Conservation (phyloP, 2,113 vertebrate genomes). For the Cebidichthys violaceus region DNA sequence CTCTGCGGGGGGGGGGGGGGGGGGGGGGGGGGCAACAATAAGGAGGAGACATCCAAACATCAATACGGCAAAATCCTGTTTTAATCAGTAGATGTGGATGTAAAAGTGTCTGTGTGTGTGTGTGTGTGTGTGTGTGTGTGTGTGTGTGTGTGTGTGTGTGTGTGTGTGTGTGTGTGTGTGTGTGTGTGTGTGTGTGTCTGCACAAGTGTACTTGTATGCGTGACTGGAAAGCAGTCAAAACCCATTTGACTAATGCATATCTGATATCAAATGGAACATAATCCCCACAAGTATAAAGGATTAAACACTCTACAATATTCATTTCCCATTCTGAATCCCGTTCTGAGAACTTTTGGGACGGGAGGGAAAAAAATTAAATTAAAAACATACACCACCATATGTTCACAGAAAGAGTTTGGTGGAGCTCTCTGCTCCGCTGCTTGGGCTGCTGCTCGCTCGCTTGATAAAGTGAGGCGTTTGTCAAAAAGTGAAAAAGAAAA, state of each 20-base stretch:
- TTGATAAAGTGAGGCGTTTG: constrained; percentile 49
- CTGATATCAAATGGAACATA: constrained; percentile 74
- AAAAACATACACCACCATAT: constrained; percentile 32
- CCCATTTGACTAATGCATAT: constrained; percentile 71
- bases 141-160: background rate
- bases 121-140: constrained; percentile 1
- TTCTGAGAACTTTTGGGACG: constrained; percentile 50
- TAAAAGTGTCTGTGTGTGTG: background rate
- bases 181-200: background rate
- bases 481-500: constrained; percentile 29
- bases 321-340: constrained; percentile 40
- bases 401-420: constrained; percentile 43
- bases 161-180: background rate
- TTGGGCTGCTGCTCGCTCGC: constrained; percentile 31
- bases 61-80: background rate
- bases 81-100: background rate
- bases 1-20: background rate
- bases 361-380: background rate
- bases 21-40: constrained; percentile 8
- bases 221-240: constrained; percentile 35
- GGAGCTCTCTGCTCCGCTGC: constrained; percentile 45
- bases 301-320: constrained; percentile 66
- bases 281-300: constrained; percentile 70
- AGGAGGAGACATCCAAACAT: constrained; percentile 18
- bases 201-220: constrained; percentile 16